Percentiles rank a stretch among this genome's conserved stretches.
Evolutionary conservation across 2,888 invertebrate genomes (phyloP).

Genomic region (Patella caerulea): DNA sequence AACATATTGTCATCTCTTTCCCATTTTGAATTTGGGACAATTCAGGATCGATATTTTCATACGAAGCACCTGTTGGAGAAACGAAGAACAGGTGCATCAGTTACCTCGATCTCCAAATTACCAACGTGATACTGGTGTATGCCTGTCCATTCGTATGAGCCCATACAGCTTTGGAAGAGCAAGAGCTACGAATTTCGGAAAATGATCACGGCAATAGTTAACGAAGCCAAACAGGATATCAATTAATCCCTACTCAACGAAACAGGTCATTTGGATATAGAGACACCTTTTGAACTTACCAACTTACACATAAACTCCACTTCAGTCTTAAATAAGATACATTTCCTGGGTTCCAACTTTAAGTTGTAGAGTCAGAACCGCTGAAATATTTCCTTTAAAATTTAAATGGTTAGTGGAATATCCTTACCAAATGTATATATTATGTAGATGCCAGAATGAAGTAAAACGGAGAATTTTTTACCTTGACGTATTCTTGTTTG

Average conservation of each 20-base stretch:
- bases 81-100: conserved; percentile 26
- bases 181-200: conserved; percentile 28
- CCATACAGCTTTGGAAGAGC: conserved; percentile 22
- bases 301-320: conserved; percentile 30
- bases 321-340: conserved; percentile 25
- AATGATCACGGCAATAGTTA: conserved; percentile 1
- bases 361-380: conserved; percentile 30
- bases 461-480: neutral
- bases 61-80: conserved; percentile 41
- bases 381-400: conserved; percentile 28
- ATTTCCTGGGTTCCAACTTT: conserved; percentile 40
- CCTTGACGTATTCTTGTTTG: no score
- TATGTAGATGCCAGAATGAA: no score
- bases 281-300: conserved; percentile 23
- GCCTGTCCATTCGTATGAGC: conserved; percentile 13
- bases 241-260: conserved; percentile 7
- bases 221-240: conserved; percentile 21
- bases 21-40: conserved; percentile 38
- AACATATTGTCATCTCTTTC: conserved; percentile 38
- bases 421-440: conserved; percentile 23
- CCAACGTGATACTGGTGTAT: conserved; percentile 18
- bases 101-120: conserved; percentile 19
- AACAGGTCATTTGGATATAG: conserved; percentile 29
- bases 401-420: conserved; percentile 31
- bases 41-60: conserved; percentile 37